phyloP scores from a whole-genome alignment of 2,113 vertebrate species.

The Otocyon megalotis region DNA sequence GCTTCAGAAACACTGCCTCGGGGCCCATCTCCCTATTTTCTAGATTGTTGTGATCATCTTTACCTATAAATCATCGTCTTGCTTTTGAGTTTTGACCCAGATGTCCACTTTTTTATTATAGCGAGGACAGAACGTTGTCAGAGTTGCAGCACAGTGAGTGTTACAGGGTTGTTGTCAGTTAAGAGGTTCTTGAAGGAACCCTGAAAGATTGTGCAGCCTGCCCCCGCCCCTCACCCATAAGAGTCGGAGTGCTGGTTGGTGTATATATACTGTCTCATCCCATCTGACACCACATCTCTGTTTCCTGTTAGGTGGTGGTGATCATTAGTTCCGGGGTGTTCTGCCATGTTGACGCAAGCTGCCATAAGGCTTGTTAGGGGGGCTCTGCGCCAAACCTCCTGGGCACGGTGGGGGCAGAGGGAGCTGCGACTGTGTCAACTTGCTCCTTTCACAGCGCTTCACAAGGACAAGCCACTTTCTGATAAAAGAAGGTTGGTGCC shows the following conservation, averaged over 20 bases:
- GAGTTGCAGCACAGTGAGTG: not conserved
- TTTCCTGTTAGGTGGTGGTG: slow-evolving; percentile 79
- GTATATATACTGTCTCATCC: not conserved
- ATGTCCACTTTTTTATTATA: not conserved
- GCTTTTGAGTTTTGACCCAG: not conserved
- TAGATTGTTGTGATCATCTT: slow-evolving; percentile 12
- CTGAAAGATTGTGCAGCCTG: not conserved
- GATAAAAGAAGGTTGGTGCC: slow-evolving; percentile 89
- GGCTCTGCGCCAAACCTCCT: slow-evolving; percentile 77
- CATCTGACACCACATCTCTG: slow-evolving; percentile 71
- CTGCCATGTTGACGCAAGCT: slow-evolving; percentile 83
- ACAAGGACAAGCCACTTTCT: slow-evolving; percentile 83
- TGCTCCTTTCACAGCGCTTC: slow-evolving; percentile 80
- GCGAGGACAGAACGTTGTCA: not conserved
- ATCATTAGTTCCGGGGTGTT: slow-evolving; percentile 73
- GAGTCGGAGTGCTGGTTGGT: slow-evolving; percentile 12
- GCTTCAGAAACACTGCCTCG: slow-evolving; percentile 13
- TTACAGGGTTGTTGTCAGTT: not conserved
- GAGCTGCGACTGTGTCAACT: slow-evolving; percentile 79
- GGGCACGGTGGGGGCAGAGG: slow-evolving; percentile 81
- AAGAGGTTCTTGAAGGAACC: not conserved
- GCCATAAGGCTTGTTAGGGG: slow-evolving; percentile 83
- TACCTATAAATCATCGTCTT: not conserved
- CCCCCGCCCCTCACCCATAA: not conserved
- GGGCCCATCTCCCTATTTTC: not conserved